Evolutionary conservation across 2,888 invertebrate species (phyloP).

Genomic region (Epinotia bilunana): DNA sequence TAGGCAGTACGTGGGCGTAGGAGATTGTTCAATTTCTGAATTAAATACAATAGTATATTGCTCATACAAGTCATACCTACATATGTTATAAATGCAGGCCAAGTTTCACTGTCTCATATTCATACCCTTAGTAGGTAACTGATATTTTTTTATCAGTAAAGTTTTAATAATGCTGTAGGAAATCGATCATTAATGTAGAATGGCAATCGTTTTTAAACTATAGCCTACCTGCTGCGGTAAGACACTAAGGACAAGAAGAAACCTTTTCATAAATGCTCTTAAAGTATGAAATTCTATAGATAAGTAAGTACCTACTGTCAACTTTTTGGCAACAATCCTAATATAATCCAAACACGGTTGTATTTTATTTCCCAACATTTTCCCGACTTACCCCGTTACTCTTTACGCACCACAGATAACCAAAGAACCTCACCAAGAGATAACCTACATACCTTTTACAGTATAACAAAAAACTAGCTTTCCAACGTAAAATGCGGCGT

Average conservation of each 20-base stretch:
- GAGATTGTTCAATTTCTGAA: not conserved
- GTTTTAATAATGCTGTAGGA: not conserved
- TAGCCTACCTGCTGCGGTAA: not conserved
- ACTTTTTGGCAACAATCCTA: not conserved
- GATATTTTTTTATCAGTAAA: too few relatives aligned
- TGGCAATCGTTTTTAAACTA: not conserved
- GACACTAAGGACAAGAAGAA: not conserved
- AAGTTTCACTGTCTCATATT: not conserved
- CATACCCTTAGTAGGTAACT: not conserved
- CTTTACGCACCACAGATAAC: not conserved
- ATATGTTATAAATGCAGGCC: not conserved
- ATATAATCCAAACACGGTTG: not conserved
- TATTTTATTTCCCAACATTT: not conserved
- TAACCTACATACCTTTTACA: constrained; percentile 19
- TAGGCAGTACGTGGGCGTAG: constrained; percentile 23
- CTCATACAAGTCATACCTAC: not conserved
- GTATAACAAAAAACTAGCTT: constrained; percentile 36
- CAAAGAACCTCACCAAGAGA: not conserved
- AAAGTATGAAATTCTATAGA: not conserved
- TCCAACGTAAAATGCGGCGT: constrained; percentile 62
- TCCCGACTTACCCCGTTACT: not conserved
- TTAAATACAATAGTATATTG: not conserved
- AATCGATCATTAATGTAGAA: not conserved
- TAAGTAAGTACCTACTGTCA: not conserved
- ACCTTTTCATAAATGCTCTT: not conserved